Percentiles rank a stretch among this genome's conserved stretches.
phyloP scores from a whole-genome alignment of 2,888 invertebrate species.

The Apamea sordens region DNA sequence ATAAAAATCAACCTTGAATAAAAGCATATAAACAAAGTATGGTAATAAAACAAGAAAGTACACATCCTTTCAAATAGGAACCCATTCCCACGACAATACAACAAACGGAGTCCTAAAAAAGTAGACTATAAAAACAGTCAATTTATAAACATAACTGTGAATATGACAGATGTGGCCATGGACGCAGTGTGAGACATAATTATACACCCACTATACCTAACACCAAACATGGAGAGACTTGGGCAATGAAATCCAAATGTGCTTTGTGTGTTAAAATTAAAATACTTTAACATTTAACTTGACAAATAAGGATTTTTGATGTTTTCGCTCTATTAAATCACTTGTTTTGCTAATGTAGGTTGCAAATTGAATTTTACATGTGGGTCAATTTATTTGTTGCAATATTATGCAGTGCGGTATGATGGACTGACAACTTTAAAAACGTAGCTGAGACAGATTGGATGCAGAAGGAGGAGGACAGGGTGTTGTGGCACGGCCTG shows the following conservation, averaged over 20 bases:
- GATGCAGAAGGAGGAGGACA: neutral
- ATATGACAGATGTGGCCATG: conserved; percentile 48
- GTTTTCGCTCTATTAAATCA: neutral
- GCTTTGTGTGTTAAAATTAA: conserved; percentile 20
- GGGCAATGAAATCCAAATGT: conserved; percentile 24
- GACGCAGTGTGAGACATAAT: conserved; percentile 55
- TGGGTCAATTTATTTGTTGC: neutral
- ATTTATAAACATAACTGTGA: conserved; percentile 29
- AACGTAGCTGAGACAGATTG: neutral
- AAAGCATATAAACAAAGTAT: neutral
- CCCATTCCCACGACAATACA: conserved; percentile 34
- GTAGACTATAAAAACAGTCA: neutral
- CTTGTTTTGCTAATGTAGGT: neutral
- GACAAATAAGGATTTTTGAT: conserved; percentile 21
- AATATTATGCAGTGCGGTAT: neutral
- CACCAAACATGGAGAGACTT: conserved; percentile 38
- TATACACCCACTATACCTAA: conserved; percentile 37
- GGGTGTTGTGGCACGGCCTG: no score
- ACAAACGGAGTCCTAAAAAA: conserved; percentile 19
- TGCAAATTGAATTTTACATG: neutral
- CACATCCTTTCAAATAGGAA: conserved; percentile 9
- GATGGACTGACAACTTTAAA: neutral
- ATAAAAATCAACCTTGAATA: neutral
- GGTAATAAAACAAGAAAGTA: conserved; percentile 17
- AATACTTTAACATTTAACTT: conserved; percentile 1